phyloP scores from a whole-genome alignment of 2,888 invertebrate genomes.

The Drosophila peninsularis region DNA sequence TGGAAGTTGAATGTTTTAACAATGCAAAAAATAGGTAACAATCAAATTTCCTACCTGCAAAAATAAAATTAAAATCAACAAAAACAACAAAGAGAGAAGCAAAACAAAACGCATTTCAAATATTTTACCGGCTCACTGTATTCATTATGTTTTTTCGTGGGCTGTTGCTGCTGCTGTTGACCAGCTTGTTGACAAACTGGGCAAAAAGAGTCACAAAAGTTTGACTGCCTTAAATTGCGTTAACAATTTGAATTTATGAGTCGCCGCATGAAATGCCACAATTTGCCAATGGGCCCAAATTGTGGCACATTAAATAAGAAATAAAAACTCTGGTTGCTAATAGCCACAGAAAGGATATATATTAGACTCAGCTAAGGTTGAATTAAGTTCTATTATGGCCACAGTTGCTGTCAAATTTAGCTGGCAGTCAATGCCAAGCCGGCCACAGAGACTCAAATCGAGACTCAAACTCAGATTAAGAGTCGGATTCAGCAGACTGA shows the following conservation, averaged over 20 bases:
- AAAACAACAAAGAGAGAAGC: conserved; percentile 16
- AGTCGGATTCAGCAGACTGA: conserved; percentile 14
- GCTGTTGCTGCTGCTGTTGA: conserved; percentile 6
- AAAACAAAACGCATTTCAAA: conserved; percentile 49
- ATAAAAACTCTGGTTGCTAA: not conserved
- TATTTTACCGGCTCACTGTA: conserved; percentile 35
- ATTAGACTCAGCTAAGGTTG: not conserved
- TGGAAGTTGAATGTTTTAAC: conserved; percentile 49
- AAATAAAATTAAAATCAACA: conserved; percentile 20
- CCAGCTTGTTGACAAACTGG: conserved; percentile 33
- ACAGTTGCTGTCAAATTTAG: conserved; percentile 18
- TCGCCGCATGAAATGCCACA: conserved; percentile 39
- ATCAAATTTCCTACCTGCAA: conserved; percentile 44
- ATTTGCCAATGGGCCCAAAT: conserved; percentile 60
- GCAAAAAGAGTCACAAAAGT: conserved; percentile 18
- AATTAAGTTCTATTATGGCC: conserved; percentile 1
- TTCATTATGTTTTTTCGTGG: conserved; percentile 49
- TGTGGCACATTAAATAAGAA: conserved; percentile 58
- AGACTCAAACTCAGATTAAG: not conserved
- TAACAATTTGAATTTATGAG: conserved; percentile 63
- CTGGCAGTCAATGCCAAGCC: conserved; percentile 44
- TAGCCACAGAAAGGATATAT: too few species aligned
- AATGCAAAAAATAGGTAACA: conserved; percentile 26
- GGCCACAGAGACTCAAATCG: conserved; percentile 28
- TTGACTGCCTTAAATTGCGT: conserved; percentile 39